Conservation (phyloP, 1,140 invertebrate species). For the Hirudo medicinalis region DNA sequence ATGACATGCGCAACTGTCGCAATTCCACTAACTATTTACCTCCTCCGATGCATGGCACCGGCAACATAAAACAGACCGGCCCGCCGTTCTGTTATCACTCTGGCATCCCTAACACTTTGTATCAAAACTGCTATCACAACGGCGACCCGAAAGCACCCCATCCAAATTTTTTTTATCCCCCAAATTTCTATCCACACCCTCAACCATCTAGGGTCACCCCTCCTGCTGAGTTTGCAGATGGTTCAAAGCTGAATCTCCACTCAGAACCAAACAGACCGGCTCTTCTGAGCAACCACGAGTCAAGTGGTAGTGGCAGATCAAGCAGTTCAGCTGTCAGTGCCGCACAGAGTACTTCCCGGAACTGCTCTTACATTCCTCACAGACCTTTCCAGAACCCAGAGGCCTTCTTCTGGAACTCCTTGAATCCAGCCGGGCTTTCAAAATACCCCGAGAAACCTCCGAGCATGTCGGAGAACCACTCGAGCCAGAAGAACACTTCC, state of each 20-base stretch:
- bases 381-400: slow-evolving; percentile 9
- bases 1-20: slow-evolving; percentile 3
- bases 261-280: no score
- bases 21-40: slow-evolving; percentile 1
- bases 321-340: background rate
- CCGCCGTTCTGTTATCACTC: background rate
- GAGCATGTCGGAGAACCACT: no score
- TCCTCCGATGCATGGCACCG: background rate
- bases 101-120: background rate
- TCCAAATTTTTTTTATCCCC: slow-evolving; percentile 7
- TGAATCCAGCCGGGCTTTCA: no score
- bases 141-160: background rate
- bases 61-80: background rate
- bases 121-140: background rate
- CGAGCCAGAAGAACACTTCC: no score
- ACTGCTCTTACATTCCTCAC: background rate
- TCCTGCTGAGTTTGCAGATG: no score
- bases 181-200: background rate
- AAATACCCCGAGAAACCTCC: no score
- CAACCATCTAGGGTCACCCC: no score
- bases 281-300: no score
- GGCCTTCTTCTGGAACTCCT: no score
- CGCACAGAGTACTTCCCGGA: background rate
- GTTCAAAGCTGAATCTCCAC: no score
- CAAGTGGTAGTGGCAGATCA: no score